These are phyloP conservation scores for Drosophila kurseongensis DNA, from an alignment of 1,140 invertebrate genomes.

Conservation along the genomic window DNA sequence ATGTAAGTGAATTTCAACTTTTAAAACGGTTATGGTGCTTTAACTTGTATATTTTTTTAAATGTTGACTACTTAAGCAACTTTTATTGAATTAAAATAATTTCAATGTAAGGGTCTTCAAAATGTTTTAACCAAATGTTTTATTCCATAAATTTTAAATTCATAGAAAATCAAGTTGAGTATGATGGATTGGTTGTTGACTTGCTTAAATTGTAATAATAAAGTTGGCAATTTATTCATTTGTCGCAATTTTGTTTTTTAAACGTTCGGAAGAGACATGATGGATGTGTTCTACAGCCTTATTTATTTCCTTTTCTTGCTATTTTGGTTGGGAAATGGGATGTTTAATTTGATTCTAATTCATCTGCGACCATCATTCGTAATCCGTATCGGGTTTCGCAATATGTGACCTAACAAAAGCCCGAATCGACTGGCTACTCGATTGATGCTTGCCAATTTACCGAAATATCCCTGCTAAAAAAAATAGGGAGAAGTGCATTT, in stretches of 20 bases:
- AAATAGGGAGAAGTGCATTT: slow-evolving; percentile 21
- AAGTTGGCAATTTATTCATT: background rate
- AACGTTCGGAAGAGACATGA: background rate
- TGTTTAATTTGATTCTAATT: slow-evolving; percentile 2
- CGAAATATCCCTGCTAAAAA: slow-evolving; percentile 17
- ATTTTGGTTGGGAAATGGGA: background rate
- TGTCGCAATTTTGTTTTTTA: slow-evolving; percentile 1
- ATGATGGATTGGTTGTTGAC: background rate
- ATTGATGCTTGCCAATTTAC: slow-evolving; percentile 44
- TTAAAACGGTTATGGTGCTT: too few species aligned
- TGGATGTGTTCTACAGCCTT: background rate
- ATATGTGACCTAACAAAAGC: slow-evolving; percentile 19
- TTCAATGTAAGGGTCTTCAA: background rate
- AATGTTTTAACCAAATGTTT: too few species aligned
- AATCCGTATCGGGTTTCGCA: background rate
- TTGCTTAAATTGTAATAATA: slow-evolving; percentile 1
- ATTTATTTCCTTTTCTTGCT: background rate
- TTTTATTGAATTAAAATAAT: too few species aligned
- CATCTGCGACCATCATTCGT: slow-evolving; percentile 6
- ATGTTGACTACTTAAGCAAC: too few species aligned
- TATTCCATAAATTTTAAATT: too few species aligned
- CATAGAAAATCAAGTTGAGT: background rate
- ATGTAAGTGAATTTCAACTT: too few species aligned
- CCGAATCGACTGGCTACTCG: background rate
- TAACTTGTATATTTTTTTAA: too few species aligned